Conservation (phyloP, 2,797 vertebrate genomes). For the Chromis chromis region DNA sequence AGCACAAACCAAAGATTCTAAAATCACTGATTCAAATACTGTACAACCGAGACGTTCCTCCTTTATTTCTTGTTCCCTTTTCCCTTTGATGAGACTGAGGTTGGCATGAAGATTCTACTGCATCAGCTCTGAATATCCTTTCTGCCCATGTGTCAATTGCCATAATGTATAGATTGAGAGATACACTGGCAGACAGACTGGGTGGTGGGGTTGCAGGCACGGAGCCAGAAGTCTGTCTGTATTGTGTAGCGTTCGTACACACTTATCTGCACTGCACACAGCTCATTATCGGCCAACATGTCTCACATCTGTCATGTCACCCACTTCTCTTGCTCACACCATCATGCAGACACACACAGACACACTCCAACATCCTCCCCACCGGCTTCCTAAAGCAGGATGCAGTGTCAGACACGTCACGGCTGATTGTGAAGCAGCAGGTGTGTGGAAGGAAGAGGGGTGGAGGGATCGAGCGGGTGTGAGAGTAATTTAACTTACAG, state of each 20-base stretch:
- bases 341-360: conserved; percentile 13
- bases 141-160: neutral
- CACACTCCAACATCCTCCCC: conserved; percentile 23
- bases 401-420: conserved; percentile 45
- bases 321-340: conserved; percentile 25
- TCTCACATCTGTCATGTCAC: conserved; percentile 70
- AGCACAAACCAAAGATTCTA: neutral
- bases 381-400: conserved; percentile 24
- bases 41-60: neutral
- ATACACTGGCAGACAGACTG: neutral
- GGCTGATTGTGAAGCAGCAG: conserved; percentile 51
- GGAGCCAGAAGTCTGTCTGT: conserved; percentile 41
- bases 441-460: conserved; percentile 15
- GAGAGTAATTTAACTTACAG: conserved; percentile 7
- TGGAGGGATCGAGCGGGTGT: neutral
- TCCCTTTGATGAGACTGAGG: neutral
- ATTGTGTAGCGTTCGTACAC: conserved; percentile 45
- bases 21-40: neutral
- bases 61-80: neutral
- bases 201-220: conserved; percentile 5
- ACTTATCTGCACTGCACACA: conserved; percentile 56
- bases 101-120: neutral
- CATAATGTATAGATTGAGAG: neutral
- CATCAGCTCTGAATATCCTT: neutral
- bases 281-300: conserved; percentile 67